Base-by-base conservation (phyloP, 1,140 invertebrate species). In the Pachypeltis micranthus region DNA sequence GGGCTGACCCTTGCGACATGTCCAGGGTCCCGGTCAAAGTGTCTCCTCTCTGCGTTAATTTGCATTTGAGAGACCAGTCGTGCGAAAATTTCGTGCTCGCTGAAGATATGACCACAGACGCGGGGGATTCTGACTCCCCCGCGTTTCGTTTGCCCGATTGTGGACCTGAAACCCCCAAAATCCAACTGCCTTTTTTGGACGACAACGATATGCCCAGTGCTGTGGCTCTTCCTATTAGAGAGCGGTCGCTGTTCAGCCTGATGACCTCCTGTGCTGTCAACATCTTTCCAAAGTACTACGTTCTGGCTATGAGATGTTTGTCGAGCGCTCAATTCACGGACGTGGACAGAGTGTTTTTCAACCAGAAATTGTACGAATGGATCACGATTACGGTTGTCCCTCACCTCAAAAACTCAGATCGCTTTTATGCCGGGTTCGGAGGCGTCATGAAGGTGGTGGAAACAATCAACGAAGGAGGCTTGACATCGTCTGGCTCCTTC, bases 341-440 rank as follows among this genome's bases (percentile, higher is more conserved):
- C 4, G 24, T 55, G 23, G 63, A 67, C 12, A 65, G 65, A 25
- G 24, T 63, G n/a, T 21, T 21, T 1, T 67, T 67, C 57, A 67
- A 69, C 55, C 54, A 58, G 4, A 21, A 62, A 19, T 63, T 67
- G 19, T 34, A 61, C 31, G n/a, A 34, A 19, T 69, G 68, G 63
- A 59, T 47, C 2, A 26, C 51, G 31, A 51, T 2, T 12, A 62
- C 12, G 2, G 24, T 25, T 4, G 4, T 68, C 4, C 68, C 68
- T 27, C 68, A 68, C 31, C 19, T 69, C 2, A 10, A 51, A 51
- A 64, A 69, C 55, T 31, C 19, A 10, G 58, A 65, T 12, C 58
- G 64, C 34, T 69, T 65, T 60, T 69, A 66, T 39, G 65, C 67
- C 3, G 68, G 66, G 2, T 69, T 69, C 29, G 68, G 68, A 23